Percentiles rank a stretch among this genome's conserved stretches.
These are phyloP conservation scores for Taeniopygia guttata DNA, from an alignment of 2,797 vertebrate genomes.

Conservation along the genomic window DNA sequence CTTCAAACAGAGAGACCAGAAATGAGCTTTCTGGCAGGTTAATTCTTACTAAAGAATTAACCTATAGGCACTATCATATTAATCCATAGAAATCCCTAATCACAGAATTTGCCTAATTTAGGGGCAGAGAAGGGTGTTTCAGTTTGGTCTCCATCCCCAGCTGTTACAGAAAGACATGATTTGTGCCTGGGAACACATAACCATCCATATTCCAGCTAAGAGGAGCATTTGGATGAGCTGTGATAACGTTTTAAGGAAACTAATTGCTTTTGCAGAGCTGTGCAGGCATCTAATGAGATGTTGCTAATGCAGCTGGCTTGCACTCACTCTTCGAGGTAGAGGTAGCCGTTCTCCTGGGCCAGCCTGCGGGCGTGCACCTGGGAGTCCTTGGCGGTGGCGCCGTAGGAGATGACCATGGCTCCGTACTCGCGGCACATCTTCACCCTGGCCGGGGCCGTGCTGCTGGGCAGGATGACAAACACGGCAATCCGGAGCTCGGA, in stretches of 20 bases:
- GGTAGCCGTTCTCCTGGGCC: conserved; percentile 84
- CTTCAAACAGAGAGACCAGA: neutral
- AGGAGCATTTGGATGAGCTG: neutral
- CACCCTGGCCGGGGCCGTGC: conserved; percentile 77
- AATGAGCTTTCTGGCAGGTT: neutral
- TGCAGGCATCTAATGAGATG: neutral
- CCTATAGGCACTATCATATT: neutral
- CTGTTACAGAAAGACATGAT: neutral
- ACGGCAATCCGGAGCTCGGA: conserved; percentile 83
- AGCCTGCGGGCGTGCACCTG: conserved; percentile 82
- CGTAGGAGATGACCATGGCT: conserved; percentile 88
- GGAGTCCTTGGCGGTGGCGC: conserved; percentile 77
- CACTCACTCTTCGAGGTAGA: conserved; percentile 90
- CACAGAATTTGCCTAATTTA: neutral
- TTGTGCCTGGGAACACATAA: neutral
- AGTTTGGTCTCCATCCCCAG: neutral
- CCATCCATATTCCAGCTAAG: neutral
- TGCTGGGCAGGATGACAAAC: conserved; percentile 84
- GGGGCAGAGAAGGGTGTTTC: neutral
- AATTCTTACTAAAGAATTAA: neutral
- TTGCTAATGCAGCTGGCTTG: neutral
- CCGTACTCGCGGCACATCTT: conserved; percentile 86
- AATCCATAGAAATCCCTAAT: neutral
- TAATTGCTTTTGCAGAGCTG: neutral
- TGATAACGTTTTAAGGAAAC: neutral